These are phyloP conservation scores for Perca schrenkii DNA, from an alignment of 2,113 vertebrate species.

Conservation along the genomic window DNA sequence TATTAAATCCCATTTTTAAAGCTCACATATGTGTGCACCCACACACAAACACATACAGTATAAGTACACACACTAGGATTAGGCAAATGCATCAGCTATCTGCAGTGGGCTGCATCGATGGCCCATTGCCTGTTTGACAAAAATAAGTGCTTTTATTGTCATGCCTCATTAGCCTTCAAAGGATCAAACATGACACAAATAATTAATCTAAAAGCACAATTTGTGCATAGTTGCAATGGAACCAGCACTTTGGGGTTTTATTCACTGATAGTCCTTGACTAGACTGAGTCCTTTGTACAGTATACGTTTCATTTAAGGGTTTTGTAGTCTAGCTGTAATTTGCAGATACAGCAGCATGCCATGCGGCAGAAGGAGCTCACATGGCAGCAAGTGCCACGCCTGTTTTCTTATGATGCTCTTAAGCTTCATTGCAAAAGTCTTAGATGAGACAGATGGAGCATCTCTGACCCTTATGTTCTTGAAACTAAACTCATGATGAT, in stretches of 20 bases:
- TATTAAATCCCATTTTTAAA: not conserved
- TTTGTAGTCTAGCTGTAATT: conserved; percentile 8
- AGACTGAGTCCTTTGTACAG: not conserved
- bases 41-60: not conserved
- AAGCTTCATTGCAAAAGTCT: not conserved
- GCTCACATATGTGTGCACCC: not conserved
- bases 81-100: not conserved
- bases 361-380: not conserved
- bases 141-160: not conserved
- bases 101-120: not conserved
- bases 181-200: not conserved
- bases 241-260: not conserved
- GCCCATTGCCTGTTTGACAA: conserved; percentile 7
- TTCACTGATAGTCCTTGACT: not conserved
- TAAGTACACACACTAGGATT: not conserved
- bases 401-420: not conserved
- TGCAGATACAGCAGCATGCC: not conserved
- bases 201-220: not conserved
- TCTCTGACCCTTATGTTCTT: conserved; percentile 10
- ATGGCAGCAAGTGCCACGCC: too few species aligned
- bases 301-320: not conserved
- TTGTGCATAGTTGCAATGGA: not conserved
- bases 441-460: not conserved
- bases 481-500: conserved; percentile 1
- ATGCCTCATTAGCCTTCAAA: conserved; percentile 3